phyloP scores from a whole-genome alignment of 1,140 invertebrate genomes.

The Drosophila guanche region DNA sequence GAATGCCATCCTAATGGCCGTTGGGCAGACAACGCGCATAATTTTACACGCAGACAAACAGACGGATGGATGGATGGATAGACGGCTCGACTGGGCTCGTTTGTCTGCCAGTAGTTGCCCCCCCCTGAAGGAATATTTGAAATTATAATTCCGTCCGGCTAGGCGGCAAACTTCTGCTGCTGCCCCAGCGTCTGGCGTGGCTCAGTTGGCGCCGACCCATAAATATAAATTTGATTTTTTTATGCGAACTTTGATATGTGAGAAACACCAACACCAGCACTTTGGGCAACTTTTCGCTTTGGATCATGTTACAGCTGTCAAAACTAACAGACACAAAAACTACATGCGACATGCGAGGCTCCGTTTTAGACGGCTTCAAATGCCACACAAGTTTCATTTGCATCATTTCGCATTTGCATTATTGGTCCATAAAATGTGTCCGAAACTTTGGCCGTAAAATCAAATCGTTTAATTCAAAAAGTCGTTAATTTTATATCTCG shows the following conservation, averaged over 20 bases:
- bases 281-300: conserved; percentile 38
- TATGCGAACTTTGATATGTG: conserved; percentile 66
- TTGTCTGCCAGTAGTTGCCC: conserved; percentile 29
- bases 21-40: conserved; percentile 73
- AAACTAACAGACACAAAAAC: conserved; percentile 21
- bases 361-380: too few relatives aligned
- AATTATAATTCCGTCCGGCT: conserved; percentile 71
- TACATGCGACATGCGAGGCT: too few relatives aligned
- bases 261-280: conserved; percentile 25
- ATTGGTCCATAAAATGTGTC: conserved; percentile 57
- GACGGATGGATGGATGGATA: conserved; percentile 18
- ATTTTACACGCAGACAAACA: conserved; percentile 66
- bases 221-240: conserved; percentile 80
- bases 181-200: conserved; percentile 29
- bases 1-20: conserved; percentile 75
- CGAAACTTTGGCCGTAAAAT: conserved; percentile 61
- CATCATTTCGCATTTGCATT: conserved; percentile 59
- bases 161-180: conserved; percentile 63
- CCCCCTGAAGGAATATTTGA: conserved; percentile 54
- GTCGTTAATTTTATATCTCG: conserved; percentile 43
- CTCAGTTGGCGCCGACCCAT: conserved; percentile 56
- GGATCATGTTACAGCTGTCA: conserved; percentile 29
- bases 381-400: conserved; percentile 46
- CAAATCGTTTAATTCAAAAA: conserved; percentile 48
- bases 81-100: conserved; percentile 10